These are phyloP conservation scores for Julus scanicus DNA, from an alignment of 2,888 invertebrate species.

Conservation along the genomic window DNA sequence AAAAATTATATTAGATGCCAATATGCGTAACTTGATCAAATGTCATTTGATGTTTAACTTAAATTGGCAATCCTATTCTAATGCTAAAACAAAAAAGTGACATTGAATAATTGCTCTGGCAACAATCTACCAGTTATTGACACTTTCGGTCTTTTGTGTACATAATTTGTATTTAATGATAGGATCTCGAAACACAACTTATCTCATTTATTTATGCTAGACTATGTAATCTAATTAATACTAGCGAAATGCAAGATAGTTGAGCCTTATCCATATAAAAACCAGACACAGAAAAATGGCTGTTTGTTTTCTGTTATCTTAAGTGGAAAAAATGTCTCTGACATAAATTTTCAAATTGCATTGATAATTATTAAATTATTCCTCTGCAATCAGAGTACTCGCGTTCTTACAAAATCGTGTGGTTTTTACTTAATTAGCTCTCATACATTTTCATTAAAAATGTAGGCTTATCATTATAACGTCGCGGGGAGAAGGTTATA, in stretches of 20 bases:
- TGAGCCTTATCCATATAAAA: neutral
- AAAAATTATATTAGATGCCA: no score
- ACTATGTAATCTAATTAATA: slow-evolving; percentile 26
- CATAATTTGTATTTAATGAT: slow-evolving; percentile 15
- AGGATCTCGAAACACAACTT: slow-evolving; percentile 21
- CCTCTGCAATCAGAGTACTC: neutral
- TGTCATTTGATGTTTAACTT: no score
- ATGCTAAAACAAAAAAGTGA: neutral
- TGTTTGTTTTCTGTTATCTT: neutral
- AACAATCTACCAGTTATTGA: neutral
- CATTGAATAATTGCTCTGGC: slow-evolving; percentile 18
- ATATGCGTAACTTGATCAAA: no score
- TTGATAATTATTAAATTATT: slow-evolving; percentile 1
- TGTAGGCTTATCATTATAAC: neutral
- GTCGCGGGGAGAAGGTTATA: neutral
- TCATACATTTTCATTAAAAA: neutral
- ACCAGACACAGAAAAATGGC: slow-evolving; percentile 4
- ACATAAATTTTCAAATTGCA: slow-evolving; percentile 32
- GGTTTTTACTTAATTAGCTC: neutral
- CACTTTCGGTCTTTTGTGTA: neutral
- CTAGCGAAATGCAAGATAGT: neutral
- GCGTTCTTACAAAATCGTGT: neutral
- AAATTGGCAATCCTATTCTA: no score
- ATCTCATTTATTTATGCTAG: neutral
- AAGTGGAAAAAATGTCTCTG: neutral